Evolutionary conservation across 2,113 vertebrate species (phyloP).

Genomic region (Phalacrocorax pelagicus): DNA sequence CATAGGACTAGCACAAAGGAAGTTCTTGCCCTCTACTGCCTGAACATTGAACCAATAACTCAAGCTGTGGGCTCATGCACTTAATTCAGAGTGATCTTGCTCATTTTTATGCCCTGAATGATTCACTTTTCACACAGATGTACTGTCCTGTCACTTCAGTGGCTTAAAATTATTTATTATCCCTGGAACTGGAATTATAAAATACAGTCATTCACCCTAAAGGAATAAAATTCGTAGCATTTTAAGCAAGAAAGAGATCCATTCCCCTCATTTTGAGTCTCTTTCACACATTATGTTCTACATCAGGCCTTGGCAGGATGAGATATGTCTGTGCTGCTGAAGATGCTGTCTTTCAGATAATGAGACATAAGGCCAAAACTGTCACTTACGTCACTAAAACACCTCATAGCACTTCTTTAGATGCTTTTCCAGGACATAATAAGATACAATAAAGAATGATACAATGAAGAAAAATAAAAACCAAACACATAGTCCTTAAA

Average conservation of each 20-base stretch:
- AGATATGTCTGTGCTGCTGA: constrained; percentile 6
- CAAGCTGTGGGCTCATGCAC: neutral
- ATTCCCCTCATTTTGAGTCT: neutral
- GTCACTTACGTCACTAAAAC: constrained; percentile 9
- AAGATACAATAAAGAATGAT: neutral
- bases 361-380: neutral
- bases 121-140: neutral
- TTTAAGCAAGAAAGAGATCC: constrained; percentile 23
- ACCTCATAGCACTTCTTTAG: neutral
- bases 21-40: neutral
- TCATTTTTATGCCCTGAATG: constrained; percentile 12
- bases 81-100: neutral
- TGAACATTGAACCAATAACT: neutral
- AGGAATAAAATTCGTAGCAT: constrained; percentile 6
- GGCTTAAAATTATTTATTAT: constrained; percentile 22
- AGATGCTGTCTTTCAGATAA: constrained; percentile 28
- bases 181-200: neutral
- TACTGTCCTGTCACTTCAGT: neutral
- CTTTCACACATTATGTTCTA: constrained; percentile 39
- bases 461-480: neutral
- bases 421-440: neutral
- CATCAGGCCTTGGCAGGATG: constrained; percentile 23
- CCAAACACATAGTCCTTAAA: neutral
- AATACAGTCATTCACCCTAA: neutral
- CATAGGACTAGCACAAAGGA: neutral